Percentiles rank a stretch among this genome's conserved stretches.
Evolutionary conservation across 2,113 vertebrate genomes (phyloP).

Genomic region (Eidolon helvum): DNA sequence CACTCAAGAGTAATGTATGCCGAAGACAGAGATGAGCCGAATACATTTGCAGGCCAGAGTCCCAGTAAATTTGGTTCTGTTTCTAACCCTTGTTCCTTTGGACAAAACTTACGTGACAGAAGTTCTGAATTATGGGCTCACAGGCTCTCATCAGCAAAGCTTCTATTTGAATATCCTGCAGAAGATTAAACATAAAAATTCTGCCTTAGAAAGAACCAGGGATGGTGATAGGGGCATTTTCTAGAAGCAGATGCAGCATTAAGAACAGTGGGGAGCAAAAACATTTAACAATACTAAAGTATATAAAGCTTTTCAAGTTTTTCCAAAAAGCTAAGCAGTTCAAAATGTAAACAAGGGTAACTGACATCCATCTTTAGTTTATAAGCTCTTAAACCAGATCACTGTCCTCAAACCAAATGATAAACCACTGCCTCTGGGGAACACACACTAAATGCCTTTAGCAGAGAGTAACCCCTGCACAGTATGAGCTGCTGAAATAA

Average conservation of each 20-base stretch:
- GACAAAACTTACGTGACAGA: slow-evolving; percentile 89
- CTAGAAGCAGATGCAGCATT: slow-evolving; percentile 15
- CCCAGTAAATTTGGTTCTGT: not conserved
- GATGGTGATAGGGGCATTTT: not conserved
- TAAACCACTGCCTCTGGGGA: not conserved
- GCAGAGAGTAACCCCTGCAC: not conserved
- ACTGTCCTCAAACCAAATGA: not conserved
- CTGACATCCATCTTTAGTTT: not conserved
- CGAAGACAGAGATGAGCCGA: not conserved
- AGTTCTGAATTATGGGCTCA: slow-evolving; percentile 93
- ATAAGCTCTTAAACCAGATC: not conserved
- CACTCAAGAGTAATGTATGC: not conserved
- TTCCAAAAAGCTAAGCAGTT: slow-evolving; percentile 14
- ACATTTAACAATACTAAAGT: not conserved
- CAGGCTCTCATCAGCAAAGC: slow-evolving; percentile 98
- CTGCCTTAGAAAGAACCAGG: not conserved
- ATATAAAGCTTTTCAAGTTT: not conserved
- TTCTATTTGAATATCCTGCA: slow-evolving; percentile 97
- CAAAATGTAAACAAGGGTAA: not conserved
- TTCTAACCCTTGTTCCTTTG: not conserved
- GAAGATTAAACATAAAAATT: slow-evolving; percentile 49
- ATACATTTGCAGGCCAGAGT: not conserved
- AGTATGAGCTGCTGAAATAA: not conserved
- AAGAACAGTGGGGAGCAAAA: not conserved
- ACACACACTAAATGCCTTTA: not conserved